Evolutionary conservation across 2,797 vertebrate genomes (phyloP).

Genomic region (Rallus crepitans): DNA sequence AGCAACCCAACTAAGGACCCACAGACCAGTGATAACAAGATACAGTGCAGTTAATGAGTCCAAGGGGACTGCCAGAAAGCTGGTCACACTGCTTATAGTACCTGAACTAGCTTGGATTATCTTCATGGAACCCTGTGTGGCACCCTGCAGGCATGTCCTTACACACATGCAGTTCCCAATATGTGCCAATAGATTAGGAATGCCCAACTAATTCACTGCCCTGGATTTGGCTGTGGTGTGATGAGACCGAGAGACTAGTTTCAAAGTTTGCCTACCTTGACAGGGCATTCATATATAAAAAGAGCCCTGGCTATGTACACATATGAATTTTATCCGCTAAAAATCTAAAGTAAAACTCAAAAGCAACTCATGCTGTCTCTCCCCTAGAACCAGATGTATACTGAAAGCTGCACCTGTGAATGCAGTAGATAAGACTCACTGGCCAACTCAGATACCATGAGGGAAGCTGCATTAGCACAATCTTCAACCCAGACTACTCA

Average conservation of each 20-base stretch:
- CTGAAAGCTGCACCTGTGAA: neutral
- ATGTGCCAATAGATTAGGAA: neutral
- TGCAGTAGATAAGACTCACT: neutral
- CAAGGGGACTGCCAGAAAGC: neutral
- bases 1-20: neutral
- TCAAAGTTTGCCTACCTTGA: neutral
- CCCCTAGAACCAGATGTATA: neutral
- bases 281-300: neutral
- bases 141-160: neutral
- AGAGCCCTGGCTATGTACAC: accelerated
- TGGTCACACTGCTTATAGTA: neutral
- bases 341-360: neutral
- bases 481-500: neutral
- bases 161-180: neutral
- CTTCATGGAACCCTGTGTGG: neutral
- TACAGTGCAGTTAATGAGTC: neutral
- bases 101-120: neutral
- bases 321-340: neutral
- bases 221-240: neutral
- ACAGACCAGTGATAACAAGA: neutral
- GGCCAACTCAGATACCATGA: neutral
- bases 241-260: neutral
- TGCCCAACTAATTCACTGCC: neutral
- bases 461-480: neutral
- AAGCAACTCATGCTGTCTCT: neutral